Evolutionary conservation across 2,888 invertebrate genomes (phyloP), one percentile per base, ranked within the genome.

Genomic region (Epirrhoe tristata): DNA sequence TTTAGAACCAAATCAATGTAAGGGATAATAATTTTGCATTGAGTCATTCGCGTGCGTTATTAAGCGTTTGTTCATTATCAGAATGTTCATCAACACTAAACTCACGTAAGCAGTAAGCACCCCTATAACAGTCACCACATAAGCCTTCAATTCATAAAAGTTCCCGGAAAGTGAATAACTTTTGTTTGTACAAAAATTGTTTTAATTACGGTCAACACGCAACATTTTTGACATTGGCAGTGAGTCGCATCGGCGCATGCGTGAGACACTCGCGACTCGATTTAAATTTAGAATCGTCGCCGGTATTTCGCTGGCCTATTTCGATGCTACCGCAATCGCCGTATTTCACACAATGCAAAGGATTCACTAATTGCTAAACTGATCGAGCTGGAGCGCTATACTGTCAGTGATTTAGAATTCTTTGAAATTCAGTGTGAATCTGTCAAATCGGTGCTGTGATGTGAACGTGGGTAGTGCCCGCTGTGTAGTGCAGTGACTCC

Each of bases 251-350:
- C 71, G 63, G 87, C 93, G 93, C 93, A 90, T 90, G 93, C 92
- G 93, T 81, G 77, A 78, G 81, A 81, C 79, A 83, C 77, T 80
- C 82, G 84, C 81, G 82, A 81, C 82, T 77, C 75, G 83, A 16
- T 82, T 89, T 93, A 93, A 91, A 91, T 88, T 88, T 93, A 93
- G 91, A 88, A 77, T 66, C 81, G 84, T 84, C 85, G 82, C 77
- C 74, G 77, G 84, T 85, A 88, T 88, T 88, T 86, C 74, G 81
- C 86, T 84, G 88, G 78, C 87, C 91, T 88, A 91, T 89, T 90
- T 90, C 83, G 76, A 85, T 81, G 78, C 78, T 77, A 71, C 72
- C 77, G 77, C 84, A 86, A 85, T 86, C 84, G 79, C 78, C 78
- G 81, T 81, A 85, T 85, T 85, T 85, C 82, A 81, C 74, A 72